Conservation (phyloP, 2,113 vertebrate species). For the Cephalopholis sonnerati region DNA sequence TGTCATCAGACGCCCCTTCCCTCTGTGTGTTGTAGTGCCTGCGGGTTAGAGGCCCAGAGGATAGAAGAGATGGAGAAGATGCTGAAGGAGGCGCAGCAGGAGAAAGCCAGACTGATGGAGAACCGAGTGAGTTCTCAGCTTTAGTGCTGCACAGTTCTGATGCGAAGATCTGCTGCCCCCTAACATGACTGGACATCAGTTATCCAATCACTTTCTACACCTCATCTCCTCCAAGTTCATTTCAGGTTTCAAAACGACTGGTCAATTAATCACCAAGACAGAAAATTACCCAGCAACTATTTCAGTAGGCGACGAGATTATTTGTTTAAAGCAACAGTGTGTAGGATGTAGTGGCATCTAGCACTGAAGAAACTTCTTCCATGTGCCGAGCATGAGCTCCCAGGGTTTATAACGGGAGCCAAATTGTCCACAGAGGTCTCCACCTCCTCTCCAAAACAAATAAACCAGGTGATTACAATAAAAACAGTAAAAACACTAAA, state of each 20-base stretch:
- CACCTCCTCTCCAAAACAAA: no score
- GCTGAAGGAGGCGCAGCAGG: constrained; percentile 93
- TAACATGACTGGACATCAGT: not conserved
- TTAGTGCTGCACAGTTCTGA: not conserved
- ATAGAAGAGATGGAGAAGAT: constrained; percentile 98
- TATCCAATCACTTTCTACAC: not conserved
- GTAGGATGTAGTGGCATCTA: no score
- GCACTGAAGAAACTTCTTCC: no score
- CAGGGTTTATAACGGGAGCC: no score
- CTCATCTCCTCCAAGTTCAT: not conserved
- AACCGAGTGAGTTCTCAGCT: constrained; percentile 87
- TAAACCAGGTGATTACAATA: no score
- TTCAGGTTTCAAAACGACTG: not conserved
- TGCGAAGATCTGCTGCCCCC: no score
- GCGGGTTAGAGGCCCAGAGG: constrained; percentile 89
- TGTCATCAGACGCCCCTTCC: constrained; percentile 53
- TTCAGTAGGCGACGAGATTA: not conserved
- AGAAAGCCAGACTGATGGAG: constrained; percentile 94
- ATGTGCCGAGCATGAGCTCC: no score
- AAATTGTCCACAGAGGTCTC: no score
- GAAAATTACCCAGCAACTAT: not conserved
- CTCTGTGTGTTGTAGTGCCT: constrained; percentile 82
- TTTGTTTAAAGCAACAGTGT: no score
- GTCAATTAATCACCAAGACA: not conserved
- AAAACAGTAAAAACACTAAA: no score